Base-by-base conservation (phyloP, 1,140 invertebrate genomes). In the Littorina saxatilis region DNA sequence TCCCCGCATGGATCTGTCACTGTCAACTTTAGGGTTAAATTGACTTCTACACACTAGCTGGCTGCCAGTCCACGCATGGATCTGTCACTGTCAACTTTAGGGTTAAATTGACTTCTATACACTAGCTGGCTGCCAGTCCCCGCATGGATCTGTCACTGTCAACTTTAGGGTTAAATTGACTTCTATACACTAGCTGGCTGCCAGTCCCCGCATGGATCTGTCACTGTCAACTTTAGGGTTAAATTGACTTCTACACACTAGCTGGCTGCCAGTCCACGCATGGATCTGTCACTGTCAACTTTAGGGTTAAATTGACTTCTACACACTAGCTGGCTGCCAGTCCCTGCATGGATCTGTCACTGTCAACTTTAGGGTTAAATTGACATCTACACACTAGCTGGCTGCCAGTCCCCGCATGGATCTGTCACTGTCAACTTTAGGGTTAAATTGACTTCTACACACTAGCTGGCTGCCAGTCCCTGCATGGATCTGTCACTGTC, bases 51-150 rank as follows among this genome's bases (percentile, higher is more conserved):
- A 4, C 61, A 5, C 5, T 32, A 1, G 7, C 61, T 32, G 29
- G 5, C 35, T 20, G 20, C 47, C 9, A 20, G 9, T 9, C 47
- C 47, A 50, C 47, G 9, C 47, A 50, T 50, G 20, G 20, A 20
- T 50, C 20, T 50, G 20, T 9, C 20, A 50, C 47, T 50, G 9
- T 50, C 9, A 9, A 20, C 47, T 11, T 50, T 11, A 11, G 20
- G 47, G 96, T 95, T 77, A 94, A 73, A 32, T 81, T 85, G 66
- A 85, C 82, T 58, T 61, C 95, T 4, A 94, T 72, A 15, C 55
- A 37, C 52, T 81, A 39, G 47, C 4, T 27, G n/a, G 7, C 52
- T 39, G 47, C 9, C 9, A 3, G 37, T 15, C 32, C 23, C 5
- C 43, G 5, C 7, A 47, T 47, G 43, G 43, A 47, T 58, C 55